Base-by-base conservation (phyloP, 2,797 vertebrate species). In the Astyanax mexicanus region DNA sequence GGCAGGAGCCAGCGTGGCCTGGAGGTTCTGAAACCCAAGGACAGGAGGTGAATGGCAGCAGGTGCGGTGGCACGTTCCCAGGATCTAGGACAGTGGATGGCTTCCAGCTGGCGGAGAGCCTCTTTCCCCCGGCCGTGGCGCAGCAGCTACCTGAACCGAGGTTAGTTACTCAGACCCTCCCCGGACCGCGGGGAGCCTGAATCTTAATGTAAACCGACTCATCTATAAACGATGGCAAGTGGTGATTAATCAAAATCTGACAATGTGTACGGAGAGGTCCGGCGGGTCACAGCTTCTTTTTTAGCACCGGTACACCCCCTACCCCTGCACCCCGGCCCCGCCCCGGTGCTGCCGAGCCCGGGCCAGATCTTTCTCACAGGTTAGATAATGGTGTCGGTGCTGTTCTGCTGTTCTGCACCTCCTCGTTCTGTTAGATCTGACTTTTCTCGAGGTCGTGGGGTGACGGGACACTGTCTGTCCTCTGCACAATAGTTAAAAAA, bases 161-260 rank as follows among this genome's bases (percentile, higher is more conserved):
- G 91, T 91, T 82, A 88, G 87, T 81, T 82, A 83, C 84, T 83
- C 61, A 74, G 74, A 81, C 88, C 87, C 82, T 58, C 49, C 68
- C 76, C 75, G 73, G 81, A 86, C 83, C 84, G 81, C 81, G 38
- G 86, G 89, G 64, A 88, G 86, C 87, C 86, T 89, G 80, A 89
- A 86, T 91, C 91, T 92, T 92, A 90, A 92, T 89, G 87, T 89
- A 91, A 91, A 91, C 88, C 84, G 89, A 90, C 82, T 80, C 85
- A 80, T 90, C 84, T 88, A 80, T 89, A 79, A 88, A 87, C 79
- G 80, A 81, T 89, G 85, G 84, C 84, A 85, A 75, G 81, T 80
- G 84, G 88, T 83, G 82, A 88, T 65, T 82, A 90, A 84, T 83
- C 82, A 84, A 73, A 80, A 67, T 78, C 73, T 84, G 82, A 85